Conservation (phyloP, 2,113 vertebrate species). For the Haemorhous mexicanus region DNA sequence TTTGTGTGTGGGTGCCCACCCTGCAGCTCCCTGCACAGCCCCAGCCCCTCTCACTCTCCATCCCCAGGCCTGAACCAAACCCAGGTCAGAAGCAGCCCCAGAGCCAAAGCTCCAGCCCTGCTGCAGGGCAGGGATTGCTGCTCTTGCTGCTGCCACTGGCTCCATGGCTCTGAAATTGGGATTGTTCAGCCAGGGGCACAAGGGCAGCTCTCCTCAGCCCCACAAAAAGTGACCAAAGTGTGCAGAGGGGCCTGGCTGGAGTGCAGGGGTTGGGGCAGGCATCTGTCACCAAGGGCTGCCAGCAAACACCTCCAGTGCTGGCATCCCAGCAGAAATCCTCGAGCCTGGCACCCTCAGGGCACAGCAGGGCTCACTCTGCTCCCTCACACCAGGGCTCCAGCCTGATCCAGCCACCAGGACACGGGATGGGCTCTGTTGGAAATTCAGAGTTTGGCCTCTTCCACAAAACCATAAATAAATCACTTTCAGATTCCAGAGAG, state of each 20-base stretch:
- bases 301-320: no score
- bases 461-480: neutral
- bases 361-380: accelerated
- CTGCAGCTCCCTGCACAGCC: neutral
- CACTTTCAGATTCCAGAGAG: neutral
- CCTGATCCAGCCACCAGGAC: accelerated
- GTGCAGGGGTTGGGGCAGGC: neutral
- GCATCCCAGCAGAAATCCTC: neutral
- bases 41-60: neutral
- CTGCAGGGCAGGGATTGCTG: neutral
- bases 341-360: neutral
- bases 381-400: accelerated
- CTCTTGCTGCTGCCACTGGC: neutral
- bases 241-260: neutral
- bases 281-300: neutral
- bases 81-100: neutral
- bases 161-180: neutral
- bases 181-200: neutral
- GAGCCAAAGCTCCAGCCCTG: neutral
- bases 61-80: neutral
- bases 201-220: neutral
- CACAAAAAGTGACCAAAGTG: neutral
- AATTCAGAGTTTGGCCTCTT: neutral
- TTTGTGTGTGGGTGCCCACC: accelerated
- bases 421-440: neutral